These are phyloP conservation scores for Amazona vittata DNA, from an alignment of 2,113 vertebrate genomes.

Conservation along the genomic window DNA sequence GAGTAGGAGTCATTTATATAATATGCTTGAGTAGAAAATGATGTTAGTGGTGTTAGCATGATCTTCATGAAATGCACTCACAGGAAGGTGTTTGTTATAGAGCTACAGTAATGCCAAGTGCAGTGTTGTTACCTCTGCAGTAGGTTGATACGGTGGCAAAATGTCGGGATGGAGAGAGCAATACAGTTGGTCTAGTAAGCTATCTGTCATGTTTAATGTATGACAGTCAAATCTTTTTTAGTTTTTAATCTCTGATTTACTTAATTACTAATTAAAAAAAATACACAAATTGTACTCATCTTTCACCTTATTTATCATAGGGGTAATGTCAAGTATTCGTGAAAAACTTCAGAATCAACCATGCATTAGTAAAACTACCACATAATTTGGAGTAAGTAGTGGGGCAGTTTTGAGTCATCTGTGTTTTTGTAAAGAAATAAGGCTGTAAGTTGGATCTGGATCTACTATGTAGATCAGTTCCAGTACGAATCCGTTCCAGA, in stretches of 20 bases:
- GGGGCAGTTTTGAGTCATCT: neutral
- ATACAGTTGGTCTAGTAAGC: neutral
- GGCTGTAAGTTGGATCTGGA: neutral
- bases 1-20: neutral
- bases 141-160: neutral
- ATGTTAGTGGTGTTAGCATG: neutral
- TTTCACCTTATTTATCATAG: neutral
- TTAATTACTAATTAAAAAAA: conserved; percentile 1
- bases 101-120: neutral
- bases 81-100: neutral
- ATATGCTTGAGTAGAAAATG: neutral
- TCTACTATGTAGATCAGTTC: neutral
- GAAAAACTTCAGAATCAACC: neutral
- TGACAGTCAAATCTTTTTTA: neutral
- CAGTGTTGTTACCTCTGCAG: neutral
- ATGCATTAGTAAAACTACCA: neutral
- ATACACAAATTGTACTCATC: neutral
- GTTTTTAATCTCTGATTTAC: neutral
- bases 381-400: neutral
- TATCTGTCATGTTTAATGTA: neutral
- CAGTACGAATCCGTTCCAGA: neutral
- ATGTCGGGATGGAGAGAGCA: neutral
- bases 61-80: neutral
- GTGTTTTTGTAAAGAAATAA: neutral
- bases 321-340: conserved; percentile 2